These are phyloP conservation scores for Listronotus oregonensis DNA, from an alignment of 1,140 invertebrate species.

Conservation along the genomic window DNA sequence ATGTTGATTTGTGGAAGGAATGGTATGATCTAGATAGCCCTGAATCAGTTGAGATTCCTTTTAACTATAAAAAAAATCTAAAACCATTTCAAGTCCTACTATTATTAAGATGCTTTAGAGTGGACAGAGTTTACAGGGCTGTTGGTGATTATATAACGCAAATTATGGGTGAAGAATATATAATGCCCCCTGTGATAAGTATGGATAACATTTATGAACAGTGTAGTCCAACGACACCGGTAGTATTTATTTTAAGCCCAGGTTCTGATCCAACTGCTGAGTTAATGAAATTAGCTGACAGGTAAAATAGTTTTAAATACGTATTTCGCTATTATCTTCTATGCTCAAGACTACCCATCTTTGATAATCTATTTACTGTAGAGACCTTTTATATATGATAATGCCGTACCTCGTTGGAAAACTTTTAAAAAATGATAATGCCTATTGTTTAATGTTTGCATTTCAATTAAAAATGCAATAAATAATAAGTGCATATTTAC, in stretches of 20 bases:
- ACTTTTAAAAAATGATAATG: too few relatives aligned
- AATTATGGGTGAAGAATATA: constrained; percentile 83
- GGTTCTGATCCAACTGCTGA: constrained; percentile 87
- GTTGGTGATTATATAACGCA: constrained; percentile 79
- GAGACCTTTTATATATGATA: too few relatives aligned
- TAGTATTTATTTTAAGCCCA: constrained; percentile 86
- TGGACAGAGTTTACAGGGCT: constrained; percentile 82
- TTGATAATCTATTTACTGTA: too few relatives aligned
- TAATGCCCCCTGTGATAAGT: constrained; percentile 82
- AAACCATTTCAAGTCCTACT: constrained; percentile 77
- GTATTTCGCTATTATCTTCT: too few relatives aligned
- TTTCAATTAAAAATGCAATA: too few relatives aligned
- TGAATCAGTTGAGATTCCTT: constrained; percentile 71
- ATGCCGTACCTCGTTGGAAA: too few relatives aligned
- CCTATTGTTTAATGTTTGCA: too few relatives aligned
- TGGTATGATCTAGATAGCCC: constrained; percentile 84
- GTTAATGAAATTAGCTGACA: constrained; percentile 84
- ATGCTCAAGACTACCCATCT: too few relatives aligned
- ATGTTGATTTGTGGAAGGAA: constrained; percentile 70
- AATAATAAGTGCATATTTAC: too few relatives aligned
- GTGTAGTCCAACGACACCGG: constrained; percentile 76
- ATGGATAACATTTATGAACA: constrained; percentile 83
- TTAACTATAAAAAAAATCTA: constrained; percentile 68
- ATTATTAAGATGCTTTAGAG: constrained; percentile 82
- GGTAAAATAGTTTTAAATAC: constrained; percentile 31